These are phyloP conservation scores for Salvelinus sp. DNA, from an alignment of 2,113 vertebrate species.

Conservation along the genomic window DNA sequence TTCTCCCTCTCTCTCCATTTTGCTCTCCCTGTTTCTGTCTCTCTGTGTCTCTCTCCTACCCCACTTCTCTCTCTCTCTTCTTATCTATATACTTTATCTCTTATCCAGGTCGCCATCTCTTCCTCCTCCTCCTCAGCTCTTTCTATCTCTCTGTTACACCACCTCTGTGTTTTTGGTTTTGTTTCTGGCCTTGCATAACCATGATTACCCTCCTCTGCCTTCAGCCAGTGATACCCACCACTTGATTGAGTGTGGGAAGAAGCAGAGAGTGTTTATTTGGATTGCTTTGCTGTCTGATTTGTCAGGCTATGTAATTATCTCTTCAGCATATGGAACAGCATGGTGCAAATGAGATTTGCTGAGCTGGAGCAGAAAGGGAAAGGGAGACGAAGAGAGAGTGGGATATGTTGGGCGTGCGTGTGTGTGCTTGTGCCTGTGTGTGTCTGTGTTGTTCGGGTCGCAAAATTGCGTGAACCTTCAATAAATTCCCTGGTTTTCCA, in stretches of 20 bases:
- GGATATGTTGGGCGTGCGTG: conserved; percentile 28
- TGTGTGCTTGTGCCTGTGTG: conserved; percentile 9
- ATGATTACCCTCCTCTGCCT: background rate
- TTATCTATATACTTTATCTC: background rate
- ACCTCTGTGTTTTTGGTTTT: conserved; percentile 12
- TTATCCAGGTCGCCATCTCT: background rate
- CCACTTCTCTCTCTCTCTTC: background rate
- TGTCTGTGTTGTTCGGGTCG: background rate
- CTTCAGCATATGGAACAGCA: conserved; percentile 8
- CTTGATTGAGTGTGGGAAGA: conserved; percentile 44
- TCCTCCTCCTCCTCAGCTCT: background rate
- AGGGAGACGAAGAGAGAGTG: background rate
- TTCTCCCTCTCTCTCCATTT: background rate
- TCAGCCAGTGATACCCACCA: background rate
- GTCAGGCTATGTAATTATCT: conserved; percentile 34
- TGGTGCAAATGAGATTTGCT: conserved; percentile 22
- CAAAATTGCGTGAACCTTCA: too few relatives aligned
- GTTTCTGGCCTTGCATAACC: conserved; percentile 19
- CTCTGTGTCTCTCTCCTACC: background rate
- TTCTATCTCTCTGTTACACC: background rate
- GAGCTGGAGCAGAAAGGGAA: conserved; percentile 12
- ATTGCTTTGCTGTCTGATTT: conserved; percentile 33
- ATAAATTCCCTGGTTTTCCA: too few relatives aligned
- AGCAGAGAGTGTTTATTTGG: conserved; percentile 35
- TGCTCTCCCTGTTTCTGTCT: background rate